A percentile compares a stretch with the other conserved stretches of the same genome.
These are phyloP conservation scores for Xiphydria camelus DNA, from an alignment of 2,888 invertebrate species.

Conservation along the genomic window DNA sequence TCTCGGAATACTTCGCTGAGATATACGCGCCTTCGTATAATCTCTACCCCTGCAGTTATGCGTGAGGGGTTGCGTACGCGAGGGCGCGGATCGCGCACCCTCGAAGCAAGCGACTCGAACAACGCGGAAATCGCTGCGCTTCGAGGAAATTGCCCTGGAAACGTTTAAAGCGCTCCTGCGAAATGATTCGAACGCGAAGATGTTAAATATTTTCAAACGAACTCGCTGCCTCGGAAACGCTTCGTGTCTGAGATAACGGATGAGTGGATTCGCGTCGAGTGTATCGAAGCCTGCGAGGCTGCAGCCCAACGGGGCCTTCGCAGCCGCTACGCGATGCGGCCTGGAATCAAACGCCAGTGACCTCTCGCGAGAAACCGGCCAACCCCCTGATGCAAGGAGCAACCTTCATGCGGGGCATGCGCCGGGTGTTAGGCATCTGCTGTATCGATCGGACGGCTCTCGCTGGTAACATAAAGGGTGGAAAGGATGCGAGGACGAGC, in stretches of 20 bases:
- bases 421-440: conserved; percentile 52
- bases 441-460: conserved; percentile 49
- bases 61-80: conserved; percentile 21
- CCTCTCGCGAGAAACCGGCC: conserved; percentile 35
- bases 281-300: too few species aligned
- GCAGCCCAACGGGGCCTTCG: too few species aligned
- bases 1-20: too few species aligned
- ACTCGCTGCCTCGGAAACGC: conserved; percentile 7
- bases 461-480: conserved; percentile 5
- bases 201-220: conserved; percentile 8
- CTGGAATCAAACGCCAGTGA: conserved; percentile 35
- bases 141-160: too few species aligned
- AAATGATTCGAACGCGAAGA: conserved; percentile 3
- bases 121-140: too few species aligned
- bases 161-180: background rate
- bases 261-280: too few species aligned
- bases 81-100: conserved; percentile 18
- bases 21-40: too few species aligned
- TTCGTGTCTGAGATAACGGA: conserved; percentile 12
- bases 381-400: conserved; percentile 24
- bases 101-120: too few species aligned
- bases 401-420: conserved; percentile 41
- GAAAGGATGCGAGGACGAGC: conserved; percentile 6
- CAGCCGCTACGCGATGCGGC: background rate
- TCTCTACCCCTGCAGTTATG: conserved; percentile 18